Conservation (phyloP, 35 echinoderm and acorn worm genomes). For the Apostichopus parvimensis region DNA sequence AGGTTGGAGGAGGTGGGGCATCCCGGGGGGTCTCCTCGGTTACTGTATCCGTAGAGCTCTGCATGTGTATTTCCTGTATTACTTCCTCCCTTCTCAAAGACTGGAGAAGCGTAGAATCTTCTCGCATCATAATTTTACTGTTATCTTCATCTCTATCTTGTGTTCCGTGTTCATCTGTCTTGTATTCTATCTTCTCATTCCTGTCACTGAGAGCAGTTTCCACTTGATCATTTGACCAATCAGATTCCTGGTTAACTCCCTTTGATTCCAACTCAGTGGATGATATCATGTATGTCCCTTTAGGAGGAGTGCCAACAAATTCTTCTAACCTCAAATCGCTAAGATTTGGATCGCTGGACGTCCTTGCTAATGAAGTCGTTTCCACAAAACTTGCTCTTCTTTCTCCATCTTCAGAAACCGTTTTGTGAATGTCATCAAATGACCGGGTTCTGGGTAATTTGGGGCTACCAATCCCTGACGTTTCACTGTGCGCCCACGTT, state of each 20-base stretch:
- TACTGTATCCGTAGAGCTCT: constrained; percentile 91
- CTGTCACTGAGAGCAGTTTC: not conserved
- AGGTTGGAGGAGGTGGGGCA: not conserved
- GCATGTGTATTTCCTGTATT: constrained; percentile 52
- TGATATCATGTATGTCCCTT: constrained; percentile 36
- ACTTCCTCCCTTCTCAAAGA: not conserved
- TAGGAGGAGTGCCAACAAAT: constrained; percentile 69
- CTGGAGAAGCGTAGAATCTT: constrained; percentile 20
- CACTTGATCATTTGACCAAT: not conserved
- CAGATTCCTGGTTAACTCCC: not conserved
- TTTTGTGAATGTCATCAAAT: constrained; percentile 84
- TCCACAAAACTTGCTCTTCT: constrained; percentile 66
- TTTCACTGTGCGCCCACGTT: constrained; percentile 12
- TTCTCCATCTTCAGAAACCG: constrained; percentile 55
- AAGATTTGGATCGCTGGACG: constrained; percentile 85
- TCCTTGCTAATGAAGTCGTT: constrained; percentile 52
- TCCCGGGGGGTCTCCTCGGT: constrained; percentile 57
- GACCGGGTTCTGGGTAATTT: constrained; percentile 79
- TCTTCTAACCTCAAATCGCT: constrained; percentile 75
- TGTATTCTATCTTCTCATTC: not conserved
- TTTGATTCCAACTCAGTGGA: not conserved
- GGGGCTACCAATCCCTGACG: constrained; percentile 40
- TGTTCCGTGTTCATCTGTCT: not conserved
- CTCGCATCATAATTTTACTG: not conserved
- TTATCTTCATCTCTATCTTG: not conserved